Conservation (phyloP, 2,888 invertebrate genomes). For the Stramonita haemastoma region DNA sequence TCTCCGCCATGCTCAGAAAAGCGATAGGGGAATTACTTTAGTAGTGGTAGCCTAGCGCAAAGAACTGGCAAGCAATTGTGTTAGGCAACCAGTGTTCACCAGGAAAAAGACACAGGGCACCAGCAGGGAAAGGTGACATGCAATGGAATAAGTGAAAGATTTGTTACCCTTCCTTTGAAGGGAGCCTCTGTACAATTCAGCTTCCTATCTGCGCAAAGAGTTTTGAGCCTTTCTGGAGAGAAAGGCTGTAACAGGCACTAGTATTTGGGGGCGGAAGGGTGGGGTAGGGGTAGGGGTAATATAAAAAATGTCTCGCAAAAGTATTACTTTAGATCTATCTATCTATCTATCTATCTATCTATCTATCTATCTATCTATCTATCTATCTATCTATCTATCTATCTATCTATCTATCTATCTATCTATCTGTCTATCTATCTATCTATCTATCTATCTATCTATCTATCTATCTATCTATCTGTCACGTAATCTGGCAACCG, state of each 20-base stretch:
- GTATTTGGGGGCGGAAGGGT: too few species aligned
- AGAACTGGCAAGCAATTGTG: conserved; percentile 7
- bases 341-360: too few species aligned
- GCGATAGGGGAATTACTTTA: not conserved
- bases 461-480: too few species aligned
- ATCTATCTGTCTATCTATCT: too few species aligned
- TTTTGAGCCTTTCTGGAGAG: not conserved
- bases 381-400: too few species aligned
- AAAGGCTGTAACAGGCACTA: not conserved
- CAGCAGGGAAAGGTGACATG: not conserved
- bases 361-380: too few species aligned
- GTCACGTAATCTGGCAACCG: too few species aligned
- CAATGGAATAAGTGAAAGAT: conserved; percentile 39
- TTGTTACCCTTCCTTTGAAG: conserved; percentile 34
- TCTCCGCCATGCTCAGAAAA: not conserved
- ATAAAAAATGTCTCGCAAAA: too few species aligned
- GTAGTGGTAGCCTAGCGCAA: not conserved
- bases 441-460: too few species aligned
- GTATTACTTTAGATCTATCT: too few species aligned
- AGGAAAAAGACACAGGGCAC: not conserved
- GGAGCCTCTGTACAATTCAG: conserved; percentile 17
- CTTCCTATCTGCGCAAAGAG: conserved; percentile 8
- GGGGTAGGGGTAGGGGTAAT: too few species aligned
- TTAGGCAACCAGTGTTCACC: conserved; percentile 30
- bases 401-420: too few species aligned